Conservation (phyloP, 2,797 vertebrate genomes). For the Microhierax caerulescens region DNA sequence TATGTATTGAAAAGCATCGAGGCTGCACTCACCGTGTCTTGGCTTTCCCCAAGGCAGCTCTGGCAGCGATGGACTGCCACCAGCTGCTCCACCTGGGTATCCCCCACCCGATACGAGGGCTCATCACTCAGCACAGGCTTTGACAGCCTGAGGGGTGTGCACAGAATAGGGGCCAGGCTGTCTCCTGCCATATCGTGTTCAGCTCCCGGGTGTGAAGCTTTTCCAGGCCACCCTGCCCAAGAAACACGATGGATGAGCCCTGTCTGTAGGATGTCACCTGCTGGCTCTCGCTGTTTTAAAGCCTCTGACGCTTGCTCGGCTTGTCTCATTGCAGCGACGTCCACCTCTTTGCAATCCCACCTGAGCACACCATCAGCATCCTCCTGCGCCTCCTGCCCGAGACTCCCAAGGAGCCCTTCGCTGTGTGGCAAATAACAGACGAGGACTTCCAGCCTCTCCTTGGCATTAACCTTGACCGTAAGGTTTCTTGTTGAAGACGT, state of each 20-base stretch:
- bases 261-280: background rate
- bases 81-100: background rate
- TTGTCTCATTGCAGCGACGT: slow-evolving; percentile 57
- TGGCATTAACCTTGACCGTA: slow-evolving; percentile 89
- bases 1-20: background rate
- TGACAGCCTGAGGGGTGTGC: background rate
- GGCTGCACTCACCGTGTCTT: rapidly evolving
- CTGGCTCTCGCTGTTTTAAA: background rate
- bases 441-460: slow-evolving; percentile 90
- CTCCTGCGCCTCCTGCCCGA: slow-evolving; percentile 86
- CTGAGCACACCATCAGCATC: slow-evolving; percentile 85
- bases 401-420: slow-evolving; percentile 85
- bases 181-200: rapidly evolving
- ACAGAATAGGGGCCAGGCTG: background rate
- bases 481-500: slow-evolving; percentile 42
- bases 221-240: background rate
- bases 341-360: slow-evolving; percentile 82
- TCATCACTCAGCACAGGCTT: background rate
- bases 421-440: slow-evolving; percentile 90
- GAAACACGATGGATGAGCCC: rapidly evolving
- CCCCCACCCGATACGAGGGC: background rate
- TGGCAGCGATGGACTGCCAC: background rate
- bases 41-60: background rate
- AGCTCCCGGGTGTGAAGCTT: rapidly evolving
- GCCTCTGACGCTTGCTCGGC: rapidly evolving